phyloP scores from a whole-genome alignment of 2,888 invertebrate species.

The Oligia latruncula region DNA sequence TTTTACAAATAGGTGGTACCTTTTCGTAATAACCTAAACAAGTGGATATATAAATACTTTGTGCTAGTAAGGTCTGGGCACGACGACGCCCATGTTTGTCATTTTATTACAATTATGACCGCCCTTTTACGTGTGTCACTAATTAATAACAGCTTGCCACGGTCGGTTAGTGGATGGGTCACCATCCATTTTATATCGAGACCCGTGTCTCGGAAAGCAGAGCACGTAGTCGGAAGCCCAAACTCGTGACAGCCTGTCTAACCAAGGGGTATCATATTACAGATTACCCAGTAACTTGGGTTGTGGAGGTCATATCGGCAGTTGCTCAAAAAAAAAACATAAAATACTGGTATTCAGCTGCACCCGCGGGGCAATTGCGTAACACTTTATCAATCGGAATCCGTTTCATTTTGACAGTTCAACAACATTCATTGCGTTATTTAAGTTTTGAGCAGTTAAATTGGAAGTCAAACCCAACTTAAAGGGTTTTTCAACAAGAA shows the following conservation, averaged over 20 bases:
- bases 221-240: neutral
- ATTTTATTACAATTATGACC: conserved; percentile 23
- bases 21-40: conserved; percentile 23
- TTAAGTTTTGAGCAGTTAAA: no score
- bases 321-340: neutral
- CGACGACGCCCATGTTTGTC: neutral
- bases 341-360: neutral
- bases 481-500: no score
- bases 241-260: neutral
- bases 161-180: neutral
- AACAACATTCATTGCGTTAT: no score
- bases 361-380: no score
- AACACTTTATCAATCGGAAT: no score
- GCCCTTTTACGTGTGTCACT: conserved; percentile 1
- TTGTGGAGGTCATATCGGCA: neutral
- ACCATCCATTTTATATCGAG: neutral
- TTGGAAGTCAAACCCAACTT: no score
- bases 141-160: neutral
- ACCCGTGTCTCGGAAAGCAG: neutral
- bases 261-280: neutral
- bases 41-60: conserved; percentile 13
- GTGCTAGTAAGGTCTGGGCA: conserved; percentile 11
- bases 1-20: conserved; percentile 27
- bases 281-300: neutral
- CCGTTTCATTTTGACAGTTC: no score